These are phyloP conservation scores for Nephrotoma appendiculata DNA, from an alignment of 2,888 invertebrate genomes.

Conservation along the genomic window DNA sequence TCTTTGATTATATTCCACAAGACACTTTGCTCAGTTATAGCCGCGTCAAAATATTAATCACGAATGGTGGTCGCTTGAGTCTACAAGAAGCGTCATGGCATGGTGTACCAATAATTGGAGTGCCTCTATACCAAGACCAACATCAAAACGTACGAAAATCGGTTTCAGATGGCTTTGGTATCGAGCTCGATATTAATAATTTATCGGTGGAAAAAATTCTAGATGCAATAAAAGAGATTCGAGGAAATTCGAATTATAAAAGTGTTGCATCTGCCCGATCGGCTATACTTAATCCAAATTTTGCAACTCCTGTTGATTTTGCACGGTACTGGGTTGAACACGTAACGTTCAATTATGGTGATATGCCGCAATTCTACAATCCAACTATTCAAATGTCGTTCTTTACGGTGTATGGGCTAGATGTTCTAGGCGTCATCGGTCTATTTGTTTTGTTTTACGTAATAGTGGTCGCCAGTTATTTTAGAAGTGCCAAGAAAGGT, in stretches of 20 bases:
- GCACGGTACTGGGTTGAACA: not conserved
- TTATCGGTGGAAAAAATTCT: slow-evolving; percentile 5
- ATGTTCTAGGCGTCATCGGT: not conserved
- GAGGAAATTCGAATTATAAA: not conserved
- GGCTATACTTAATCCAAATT: not conserved
- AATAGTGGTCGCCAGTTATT: not conserved
- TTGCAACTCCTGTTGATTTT: not conserved
- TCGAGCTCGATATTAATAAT: slow-evolving; percentile 2
- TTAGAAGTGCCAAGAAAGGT: not conserved
- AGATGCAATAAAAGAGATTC: not conserved
- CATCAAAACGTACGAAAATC: slow-evolving; percentile 6
- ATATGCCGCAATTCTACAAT: not conserved
- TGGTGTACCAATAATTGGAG: slow-evolving; percentile 6
- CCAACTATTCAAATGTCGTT: not conserved
- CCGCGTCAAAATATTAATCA: slow-evolving; percentile 6
- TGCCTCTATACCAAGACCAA: slow-evolving; percentile 7
- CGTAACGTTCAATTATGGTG: not conserved
- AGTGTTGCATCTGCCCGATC: not conserved
- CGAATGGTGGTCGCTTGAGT: slow-evolving; percentile 7
- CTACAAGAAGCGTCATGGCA: slow-evolving; percentile 9
- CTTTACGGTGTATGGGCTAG: not conserved
- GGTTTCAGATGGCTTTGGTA: slow-evolving; percentile 6
- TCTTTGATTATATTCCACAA: not conserved
- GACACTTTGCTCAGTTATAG: not conserved
- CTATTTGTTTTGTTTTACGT: not conserved